Conservation (phyloP, 1,140 invertebrate species). For the Holotrichia oblita region DNA sequence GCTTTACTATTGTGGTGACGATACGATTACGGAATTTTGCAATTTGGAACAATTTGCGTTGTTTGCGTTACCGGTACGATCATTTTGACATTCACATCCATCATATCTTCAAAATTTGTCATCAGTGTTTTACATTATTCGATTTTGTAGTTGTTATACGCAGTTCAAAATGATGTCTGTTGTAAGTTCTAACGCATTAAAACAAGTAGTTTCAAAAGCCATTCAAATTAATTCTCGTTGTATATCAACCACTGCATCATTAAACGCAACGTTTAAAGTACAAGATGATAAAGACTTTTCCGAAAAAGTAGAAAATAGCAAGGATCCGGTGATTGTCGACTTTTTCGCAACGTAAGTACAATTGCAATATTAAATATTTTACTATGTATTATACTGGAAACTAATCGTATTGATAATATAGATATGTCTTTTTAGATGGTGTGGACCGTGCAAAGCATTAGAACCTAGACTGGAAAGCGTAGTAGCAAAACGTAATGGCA, state of each 20-base stretch:
- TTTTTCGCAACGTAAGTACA: conserved; percentile 93
- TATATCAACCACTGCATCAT: conserved; percentile 16
- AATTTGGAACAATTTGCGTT: no score
- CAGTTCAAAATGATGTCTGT: conserved; percentile 15
- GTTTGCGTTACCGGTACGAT: background rate
- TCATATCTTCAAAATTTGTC: background rate
- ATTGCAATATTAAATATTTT: background rate
- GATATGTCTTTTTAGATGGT: conserved; percentile 79
- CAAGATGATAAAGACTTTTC: conserved; percentile 94
- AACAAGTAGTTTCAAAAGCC: conserved; percentile 1
- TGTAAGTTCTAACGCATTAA: background rate
- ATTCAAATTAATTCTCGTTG: conserved; percentile 3
- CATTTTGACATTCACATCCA: conserved; percentile 12
- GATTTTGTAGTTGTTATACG: background rate
- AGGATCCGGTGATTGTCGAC: conserved; percentile 89
- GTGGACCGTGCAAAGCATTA: conserved; percentile 92
- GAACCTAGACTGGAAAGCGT: conserved; percentile 89
- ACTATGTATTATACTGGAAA: conserved; percentile 36
- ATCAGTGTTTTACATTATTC: background rate
- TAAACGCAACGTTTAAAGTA: conserved; percentile 76
- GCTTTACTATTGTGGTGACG: no score
- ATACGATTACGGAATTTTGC: no score
- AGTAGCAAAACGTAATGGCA: conserved; percentile 83
- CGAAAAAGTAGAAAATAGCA: conserved; percentile 87
- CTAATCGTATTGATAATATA: background rate